Evolutionary conservation across 2,113 vertebrate species (phyloP).

Genomic region (Pardalotus punctatus): DNA sequence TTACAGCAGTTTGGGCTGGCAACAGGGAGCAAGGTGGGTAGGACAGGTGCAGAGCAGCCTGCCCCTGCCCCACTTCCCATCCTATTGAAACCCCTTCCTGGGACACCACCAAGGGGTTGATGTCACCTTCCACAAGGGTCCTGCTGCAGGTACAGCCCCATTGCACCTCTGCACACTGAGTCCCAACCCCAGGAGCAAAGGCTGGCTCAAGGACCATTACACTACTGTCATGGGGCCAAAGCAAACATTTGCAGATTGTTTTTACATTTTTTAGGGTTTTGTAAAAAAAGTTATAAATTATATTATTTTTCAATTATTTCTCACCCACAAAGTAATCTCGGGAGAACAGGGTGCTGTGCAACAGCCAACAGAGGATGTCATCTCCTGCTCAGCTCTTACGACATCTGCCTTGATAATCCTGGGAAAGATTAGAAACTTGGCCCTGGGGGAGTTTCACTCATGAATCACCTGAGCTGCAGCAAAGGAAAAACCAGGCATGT

Average conservation of each 20-base stretch:
- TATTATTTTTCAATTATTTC: neutral
- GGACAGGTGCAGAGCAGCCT: neutral
- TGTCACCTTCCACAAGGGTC: neutral
- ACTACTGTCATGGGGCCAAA: accelerated
- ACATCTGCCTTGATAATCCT: neutral
- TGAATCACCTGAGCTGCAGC: conserved; percentile 20
- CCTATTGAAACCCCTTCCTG: neutral
- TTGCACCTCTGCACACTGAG: neutral
- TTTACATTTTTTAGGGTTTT: neutral
- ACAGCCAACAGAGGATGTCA: neutral
- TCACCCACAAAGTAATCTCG: neutral
- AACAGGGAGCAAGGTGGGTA: neutral
- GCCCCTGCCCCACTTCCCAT: neutral
- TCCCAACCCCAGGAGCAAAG: neutral
- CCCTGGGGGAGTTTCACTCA: neutral
- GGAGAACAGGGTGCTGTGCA: neutral
- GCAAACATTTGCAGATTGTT: neutral
- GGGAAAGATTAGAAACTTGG: conserved; percentile 19
- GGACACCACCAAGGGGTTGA: neutral
- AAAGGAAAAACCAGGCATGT: neutral
- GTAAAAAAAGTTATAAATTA: neutral
- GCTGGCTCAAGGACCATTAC: neutral
- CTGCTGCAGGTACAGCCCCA: neutral
- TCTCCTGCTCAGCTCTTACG: neutral
- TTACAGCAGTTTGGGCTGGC: neutral